Base-by-base conservation (phyloP, 1,140 invertebrate genomes). In the Phortica variegata region DNA sequence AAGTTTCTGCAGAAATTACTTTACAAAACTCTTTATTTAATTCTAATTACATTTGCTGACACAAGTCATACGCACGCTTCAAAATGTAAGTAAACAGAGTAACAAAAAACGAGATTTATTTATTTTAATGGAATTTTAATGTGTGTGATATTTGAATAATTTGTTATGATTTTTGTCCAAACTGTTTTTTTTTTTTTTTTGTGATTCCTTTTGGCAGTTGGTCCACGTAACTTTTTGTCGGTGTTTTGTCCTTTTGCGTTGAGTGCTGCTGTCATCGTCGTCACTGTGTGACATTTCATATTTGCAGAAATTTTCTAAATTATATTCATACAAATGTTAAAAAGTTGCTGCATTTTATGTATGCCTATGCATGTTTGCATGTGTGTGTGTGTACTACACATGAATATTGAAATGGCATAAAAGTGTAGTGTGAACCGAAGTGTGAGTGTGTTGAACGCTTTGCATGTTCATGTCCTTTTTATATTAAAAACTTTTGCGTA, bases 321-420 rank as follows among this genome's bases (percentile, higher is more conserved):
- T 68, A 68, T 68, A 68, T 68, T 68, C 63, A 68, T 68, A 68
- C 65, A 68, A 68, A 68, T 68, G 63, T 68, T 68, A 43, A 68
- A 66, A 61, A 59, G 43, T 68, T 68, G 53, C 51, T 62, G 62
- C 63, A 66, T 66, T 49, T 45, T 43, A 42, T 54, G 13, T 31
- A 45, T 42, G 41, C 38, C 47, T 39, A 49, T 23, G 54, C 36
- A 12, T 15, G 19, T 32, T 26, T 20, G 15, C 18, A 31, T 23
- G 21, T 21, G 38, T 15, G 18, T 29, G 19, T 38, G 21, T 34
- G 38, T 40, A 43, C 31, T 45, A 32, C 52, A 52, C 63, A 68
- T 68, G 63, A 68, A 68, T 68, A 68, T 68, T 68, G 63, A 68
- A 69, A 26, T 26, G n/a, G n/a, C n/a, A n/a, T n/a, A n/a, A 66